A percentile compares a stretch with the other conserved stretches of the same genome.
Evolutionary conservation across 2,888 invertebrate genomes (phyloP).

Genomic region (Morpho achilles): DNA sequence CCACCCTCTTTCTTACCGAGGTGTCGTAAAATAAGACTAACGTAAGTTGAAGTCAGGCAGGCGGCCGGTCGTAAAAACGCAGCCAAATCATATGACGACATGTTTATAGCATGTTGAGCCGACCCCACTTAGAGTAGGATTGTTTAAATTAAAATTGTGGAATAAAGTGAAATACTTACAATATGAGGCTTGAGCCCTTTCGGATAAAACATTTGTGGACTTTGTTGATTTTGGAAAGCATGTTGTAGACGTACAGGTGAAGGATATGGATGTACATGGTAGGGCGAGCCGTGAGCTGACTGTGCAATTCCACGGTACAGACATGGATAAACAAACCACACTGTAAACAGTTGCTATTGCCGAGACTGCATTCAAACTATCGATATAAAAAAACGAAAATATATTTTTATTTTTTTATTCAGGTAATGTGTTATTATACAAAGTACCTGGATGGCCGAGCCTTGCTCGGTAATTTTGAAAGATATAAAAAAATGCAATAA

Average conservation of each 20-base stretch:
- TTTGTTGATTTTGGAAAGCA: conserved; percentile 78
- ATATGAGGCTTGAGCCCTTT: conserved; percentile 80
- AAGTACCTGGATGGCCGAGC: not conserved
- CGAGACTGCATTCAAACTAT: conserved; percentile 9
- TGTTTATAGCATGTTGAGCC: no score
- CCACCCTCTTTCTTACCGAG: no score
- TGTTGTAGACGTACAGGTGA: conserved; percentile 80
- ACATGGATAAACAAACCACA: conserved; percentile 67
- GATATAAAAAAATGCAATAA: no score
- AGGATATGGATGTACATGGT: conserved; percentile 86
- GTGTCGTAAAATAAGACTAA: no score
- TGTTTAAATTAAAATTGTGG: no score
- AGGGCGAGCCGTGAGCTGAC: conserved; percentile 83
- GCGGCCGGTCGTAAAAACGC: no score
- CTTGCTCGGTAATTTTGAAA: not conserved
- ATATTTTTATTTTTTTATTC: no score
- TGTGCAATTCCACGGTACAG: conserved; percentile 66
- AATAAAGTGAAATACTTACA: conserved; percentile 50
- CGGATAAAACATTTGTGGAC: conserved; percentile 81
- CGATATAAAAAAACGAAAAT: not conserved
- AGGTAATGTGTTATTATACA: not conserved
- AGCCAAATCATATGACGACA: no score
- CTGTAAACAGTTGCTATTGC: conserved; percentile 60
- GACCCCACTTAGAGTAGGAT: no score
- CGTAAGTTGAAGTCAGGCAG: no score